These are phyloP conservation scores for Apoda limacodes DNA, from an alignment of 2,888 invertebrate species.

Conservation along the genomic window DNA sequence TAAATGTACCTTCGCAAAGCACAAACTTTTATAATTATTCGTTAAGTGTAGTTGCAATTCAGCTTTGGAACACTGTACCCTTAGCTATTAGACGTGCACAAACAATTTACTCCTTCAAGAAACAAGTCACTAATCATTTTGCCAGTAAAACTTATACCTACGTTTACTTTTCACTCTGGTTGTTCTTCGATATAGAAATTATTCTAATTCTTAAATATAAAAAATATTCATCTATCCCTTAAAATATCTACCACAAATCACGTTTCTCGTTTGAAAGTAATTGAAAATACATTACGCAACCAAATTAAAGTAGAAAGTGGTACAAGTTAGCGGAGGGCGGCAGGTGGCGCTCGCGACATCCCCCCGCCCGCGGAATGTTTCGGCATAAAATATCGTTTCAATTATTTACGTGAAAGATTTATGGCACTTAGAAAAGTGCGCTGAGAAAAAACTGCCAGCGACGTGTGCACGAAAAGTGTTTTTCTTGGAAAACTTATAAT, in stretches of 20 bases:
- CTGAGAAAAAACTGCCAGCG: slow-evolving; percentile 64
- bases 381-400: slow-evolving; percentile 72
- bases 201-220: too few relatives aligned
- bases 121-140: too few relatives aligned
- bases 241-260: slow-evolving; percentile 60
- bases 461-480: slow-evolving; percentile 70
- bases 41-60: too few relatives aligned
- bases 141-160: too few relatives aligned
- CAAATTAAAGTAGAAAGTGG: slow-evolving; percentile 69
- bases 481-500: slow-evolving; percentile 69
- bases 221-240: slow-evolving; percentile 57
- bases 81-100: too few relatives aligned
- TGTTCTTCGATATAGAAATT: too few relatives aligned
- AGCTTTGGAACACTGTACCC: too few relatives aligned
- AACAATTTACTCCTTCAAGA: too few relatives aligned
- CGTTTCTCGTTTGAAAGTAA: slow-evolving; percentile 60
- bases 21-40: too few relatives aligned
- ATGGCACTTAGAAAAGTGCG: slow-evolving; percentile 69
- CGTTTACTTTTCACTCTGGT: too few relatives aligned
- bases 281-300: slow-evolving; percentile 71
- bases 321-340: slow-evolving; percentile 60
- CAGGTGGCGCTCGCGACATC: slow-evolving; percentile 57
- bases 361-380: slow-evolving; percentile 65
- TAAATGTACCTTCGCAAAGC: too few relatives aligned
- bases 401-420: slow-evolving; percentile 71